Base-by-base conservation (phyloP, 2,888 invertebrate species). In the Ametastegia equiseti region DNA sequence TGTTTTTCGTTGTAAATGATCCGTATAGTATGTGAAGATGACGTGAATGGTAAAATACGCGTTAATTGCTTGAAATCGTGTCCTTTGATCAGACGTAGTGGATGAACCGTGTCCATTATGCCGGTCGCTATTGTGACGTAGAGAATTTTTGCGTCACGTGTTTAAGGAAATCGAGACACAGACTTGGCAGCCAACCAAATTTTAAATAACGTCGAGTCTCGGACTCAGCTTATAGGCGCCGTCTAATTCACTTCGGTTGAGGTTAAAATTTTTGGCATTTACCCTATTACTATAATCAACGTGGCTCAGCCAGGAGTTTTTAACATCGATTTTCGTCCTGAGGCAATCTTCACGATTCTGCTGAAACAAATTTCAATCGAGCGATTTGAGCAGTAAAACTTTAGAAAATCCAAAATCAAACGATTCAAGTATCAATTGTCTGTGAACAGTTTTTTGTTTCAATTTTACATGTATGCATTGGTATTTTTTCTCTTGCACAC, bases 191-290 rank as follows among this genome's bases (percentile, higher is more conserved):
- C 36, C 6, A 19, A 36, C 75, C 75, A 75, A 75, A 50, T 54
- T 75, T 54, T 45, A 54, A 54, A 75, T 54, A 75, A 54, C 75
- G 36, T 36, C 54, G 1, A 30, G 54, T 54, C 75, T 75, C 54
- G 19, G 33, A 65, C 19, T 67, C n/a, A n/a, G n/a, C n/a, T n/a
- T n/a, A n/a, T n/a, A 75, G 75, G 75, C 75, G 75, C 75, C 75
- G n/a, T n/a, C 54, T 36, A 45, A 67, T 67, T 67, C 54, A 47
- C 19, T 47, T 71, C 15, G 23, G 71, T 71, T 71, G 27, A 71
- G 27, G 33, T 47, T 27, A 47, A 42, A 54, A n/a, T n/a, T 71
- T 71, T 71, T 47, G 11, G 47, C 11, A 54, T 75, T 75, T 33
- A 47, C 13, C 42, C 15, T n/a, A n/a, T 36, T 19, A 45, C 2